Conservation (phyloP, 2,888 invertebrate genomes). For the Eurytoma adleriae region DNA sequence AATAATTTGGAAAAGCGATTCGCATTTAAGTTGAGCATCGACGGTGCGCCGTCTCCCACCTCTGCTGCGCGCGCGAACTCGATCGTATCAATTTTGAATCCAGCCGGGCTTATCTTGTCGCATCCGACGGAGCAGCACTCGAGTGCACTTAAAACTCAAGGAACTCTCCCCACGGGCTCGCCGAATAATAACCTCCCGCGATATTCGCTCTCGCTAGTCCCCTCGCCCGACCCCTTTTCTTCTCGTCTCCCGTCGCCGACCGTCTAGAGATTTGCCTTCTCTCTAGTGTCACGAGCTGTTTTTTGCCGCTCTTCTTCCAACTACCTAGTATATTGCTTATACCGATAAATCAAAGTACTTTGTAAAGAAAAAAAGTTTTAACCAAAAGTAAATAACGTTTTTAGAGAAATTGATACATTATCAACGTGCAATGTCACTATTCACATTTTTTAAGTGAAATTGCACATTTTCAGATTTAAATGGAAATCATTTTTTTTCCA, state of each 20-base stretch:
- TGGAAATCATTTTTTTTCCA: neutral
- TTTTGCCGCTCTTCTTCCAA: conserved; percentile 8
- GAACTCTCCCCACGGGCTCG: conserved; percentile 32
- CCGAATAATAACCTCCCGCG: conserved; percentile 41
- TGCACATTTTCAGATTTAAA: too few species aligned
- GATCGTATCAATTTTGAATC: conserved; percentile 55
- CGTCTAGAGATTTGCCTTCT: conserved; percentile 21
- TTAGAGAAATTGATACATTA: too few species aligned
- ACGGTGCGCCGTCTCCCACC: neutral
- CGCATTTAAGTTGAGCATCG: conserved; percentile 33
- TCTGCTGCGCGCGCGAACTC: neutral
- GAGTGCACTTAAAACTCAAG: conserved; percentile 57
- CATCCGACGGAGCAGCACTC: conserved; percentile 45
- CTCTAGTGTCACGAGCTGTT: conserved; percentile 6
- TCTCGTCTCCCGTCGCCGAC: neutral
- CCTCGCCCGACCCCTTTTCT: neutral
- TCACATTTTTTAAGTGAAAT: too few species aligned
- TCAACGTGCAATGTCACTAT: neutral
- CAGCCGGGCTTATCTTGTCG: conserved; percentile 46
- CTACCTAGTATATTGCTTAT: too few species aligned
- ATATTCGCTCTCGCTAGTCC: too few species aligned
- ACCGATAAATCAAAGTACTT: too few species aligned
- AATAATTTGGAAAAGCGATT: conserved; percentile 48
- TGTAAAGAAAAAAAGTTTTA: too few species aligned
- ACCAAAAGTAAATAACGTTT: too few species aligned